Evolutionary conservation across 2,797 vertebrate genomes (phyloP).

Genomic region (Gymnothorax javanicus): DNA sequence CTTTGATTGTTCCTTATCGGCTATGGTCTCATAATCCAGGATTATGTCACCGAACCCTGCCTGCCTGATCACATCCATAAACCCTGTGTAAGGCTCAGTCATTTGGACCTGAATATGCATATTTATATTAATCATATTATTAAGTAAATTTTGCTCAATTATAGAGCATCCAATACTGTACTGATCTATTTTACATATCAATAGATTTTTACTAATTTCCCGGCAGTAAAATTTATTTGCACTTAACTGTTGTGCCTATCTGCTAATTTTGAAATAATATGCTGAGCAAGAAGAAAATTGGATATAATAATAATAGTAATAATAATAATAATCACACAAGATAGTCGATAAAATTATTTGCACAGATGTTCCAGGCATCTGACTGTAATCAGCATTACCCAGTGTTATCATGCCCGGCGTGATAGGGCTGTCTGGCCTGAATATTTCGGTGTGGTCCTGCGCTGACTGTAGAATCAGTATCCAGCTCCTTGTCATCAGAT

Average conservation of each 20-base stretch:
- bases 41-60: background rate
- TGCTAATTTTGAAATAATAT: no score
- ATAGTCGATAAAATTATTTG: background rate
- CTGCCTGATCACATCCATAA: background rate
- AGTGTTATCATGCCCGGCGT: constrained; percentile 13
- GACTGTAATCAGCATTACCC: background rate
- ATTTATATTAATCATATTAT: background rate
- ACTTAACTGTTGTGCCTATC: background rate
- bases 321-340: background rate
- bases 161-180: background rate
- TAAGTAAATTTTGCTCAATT: background rate
- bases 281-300: background rate
- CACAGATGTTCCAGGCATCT: background rate
- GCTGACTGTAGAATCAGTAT: constrained; percentile 13
- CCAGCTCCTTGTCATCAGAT: constrained; percentile 37
- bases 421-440: background rate
- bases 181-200: background rate
- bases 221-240: background rate
- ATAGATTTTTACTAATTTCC: background rate
- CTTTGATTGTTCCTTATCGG: no score
- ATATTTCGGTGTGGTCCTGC: background rate
- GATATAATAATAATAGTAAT: background rate
- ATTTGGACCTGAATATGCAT: background rate
- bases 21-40: no score
- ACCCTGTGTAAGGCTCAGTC: background rate